Conservation (phyloP, 2,797 vertebrate species). For the Neomorphus geoffroyi region DNA sequence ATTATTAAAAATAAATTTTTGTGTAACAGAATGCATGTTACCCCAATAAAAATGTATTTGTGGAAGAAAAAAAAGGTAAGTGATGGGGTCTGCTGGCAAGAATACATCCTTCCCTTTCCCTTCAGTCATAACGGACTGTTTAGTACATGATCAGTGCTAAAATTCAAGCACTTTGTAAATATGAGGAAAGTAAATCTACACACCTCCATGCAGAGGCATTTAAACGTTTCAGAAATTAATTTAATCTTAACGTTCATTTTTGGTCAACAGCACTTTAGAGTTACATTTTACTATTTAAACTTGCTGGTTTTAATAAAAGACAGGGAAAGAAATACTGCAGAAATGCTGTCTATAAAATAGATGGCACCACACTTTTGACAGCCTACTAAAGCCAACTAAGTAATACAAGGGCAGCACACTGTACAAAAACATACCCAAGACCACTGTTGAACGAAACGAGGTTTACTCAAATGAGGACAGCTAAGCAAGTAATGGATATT, state of each 20-base stretch:
- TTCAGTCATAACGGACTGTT: neutral
- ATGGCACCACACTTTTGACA: neutral
- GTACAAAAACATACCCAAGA: neutral
- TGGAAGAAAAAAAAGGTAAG: neutral
- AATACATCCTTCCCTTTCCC: neutral
- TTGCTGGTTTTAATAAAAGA: neutral
- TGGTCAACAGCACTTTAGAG: neutral
- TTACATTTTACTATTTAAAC: neutral
- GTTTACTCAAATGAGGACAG: neutral
- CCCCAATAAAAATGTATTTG: neutral
- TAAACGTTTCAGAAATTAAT: neutral
- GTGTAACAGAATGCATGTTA: neutral
- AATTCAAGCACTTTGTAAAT: neutral
- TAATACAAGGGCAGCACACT: neutral
- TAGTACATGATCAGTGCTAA: neutral
- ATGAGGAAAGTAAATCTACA: neutral
- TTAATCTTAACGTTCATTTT: neutral
- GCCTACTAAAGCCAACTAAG: neutral
- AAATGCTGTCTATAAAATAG: neutral
- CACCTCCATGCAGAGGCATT: neutral
- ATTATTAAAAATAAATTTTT: neutral
- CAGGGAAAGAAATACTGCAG: neutral
- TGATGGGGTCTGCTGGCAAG: neutral
- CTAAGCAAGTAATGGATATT: neutral
- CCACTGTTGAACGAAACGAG: accelerated